A percentile compares a stretch with the other conserved stretches of the same genome.
Evolutionary conservation across 2,888 invertebrate genomes (phyloP).

Genomic region (Ferdinandea cuprea): DNA sequence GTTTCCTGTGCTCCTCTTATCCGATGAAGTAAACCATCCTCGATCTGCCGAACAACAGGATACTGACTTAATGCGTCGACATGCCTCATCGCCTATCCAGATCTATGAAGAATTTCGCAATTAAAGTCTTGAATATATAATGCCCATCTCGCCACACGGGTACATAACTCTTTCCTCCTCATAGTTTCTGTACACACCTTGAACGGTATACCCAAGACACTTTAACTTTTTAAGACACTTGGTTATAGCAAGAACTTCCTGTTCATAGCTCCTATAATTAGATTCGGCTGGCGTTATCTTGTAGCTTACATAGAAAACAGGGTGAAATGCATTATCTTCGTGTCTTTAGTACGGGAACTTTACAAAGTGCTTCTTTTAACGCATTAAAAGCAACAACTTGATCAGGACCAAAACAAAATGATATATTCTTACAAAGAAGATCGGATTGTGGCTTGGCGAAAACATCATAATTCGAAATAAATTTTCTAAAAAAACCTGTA

Average conservation of each 20-base stretch:
- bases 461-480: slow-evolving; percentile 29
- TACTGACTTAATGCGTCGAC: slow-evolving; percentile 43
- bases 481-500: too few relatives aligned
- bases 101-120: slow-evolving; percentile 37
- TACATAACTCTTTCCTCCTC: slow-evolving; percentile 30
- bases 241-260: slow-evolving; percentile 75
- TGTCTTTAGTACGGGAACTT: slow-evolving; percentile 61
- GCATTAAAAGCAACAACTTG: slow-evolving; percentile 13
- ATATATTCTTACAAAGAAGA: slow-evolving; percentile 25
- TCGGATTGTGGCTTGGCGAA: slow-evolving; percentile 73
- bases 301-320: slow-evolving; percentile 22
- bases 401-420: slow-evolving; percentile 8
- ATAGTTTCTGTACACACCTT: slow-evolving; percentile 32
- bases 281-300: slow-evolving; percentile 7
- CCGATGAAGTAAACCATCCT: slow-evolving; percentile 23
- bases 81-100: slow-evolving; percentile 36
- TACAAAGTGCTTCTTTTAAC: slow-evolving; percentile 47
- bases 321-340: slow-evolving; percentile 5
- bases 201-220: slow-evolving; percentile 58
- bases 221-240: slow-evolving; percentile 71
- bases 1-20: neutral
- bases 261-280: slow-evolving; percentile 39
- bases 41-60: slow-evolving; percentile 23
- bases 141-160: slow-evolving; percentile 50
- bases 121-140: slow-evolving; percentile 49